Conservation (phyloP, 1,140 invertebrate species). For the Drosophila insularis region DNA sequence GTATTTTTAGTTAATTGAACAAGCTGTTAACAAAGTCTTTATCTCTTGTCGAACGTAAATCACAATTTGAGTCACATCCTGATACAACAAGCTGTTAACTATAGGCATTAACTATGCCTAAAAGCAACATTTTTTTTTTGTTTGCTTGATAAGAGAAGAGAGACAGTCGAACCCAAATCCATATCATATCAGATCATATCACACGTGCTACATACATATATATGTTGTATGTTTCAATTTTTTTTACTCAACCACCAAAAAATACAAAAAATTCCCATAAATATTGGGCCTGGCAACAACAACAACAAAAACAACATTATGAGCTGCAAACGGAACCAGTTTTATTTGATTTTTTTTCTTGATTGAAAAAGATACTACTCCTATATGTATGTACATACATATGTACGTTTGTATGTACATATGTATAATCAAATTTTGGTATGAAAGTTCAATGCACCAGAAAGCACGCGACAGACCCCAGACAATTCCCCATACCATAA, state of each 20-base stretch:
- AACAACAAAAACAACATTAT: no score
- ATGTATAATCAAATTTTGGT: conserved; percentile 9
- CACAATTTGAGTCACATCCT: conserved; percentile 8
- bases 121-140: no score
- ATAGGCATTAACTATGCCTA: background rate
- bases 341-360: background rate
- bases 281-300: background rate
- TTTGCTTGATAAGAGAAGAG: background rate
- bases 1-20: conserved; percentile 3
- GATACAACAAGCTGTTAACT: conserved; percentile 17
- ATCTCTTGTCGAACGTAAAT: conserved; percentile 5
- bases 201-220: background rate
- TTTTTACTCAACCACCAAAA: background rate
- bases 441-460: conserved; percentile 48
- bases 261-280: background rate
- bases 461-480: conserved; percentile 48
- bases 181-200: background rate
- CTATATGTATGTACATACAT: background rate
- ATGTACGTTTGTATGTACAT: background rate
- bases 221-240: background rate
- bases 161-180: background rate
- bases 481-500: conserved; percentile 18
- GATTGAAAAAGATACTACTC: background rate
- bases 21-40: conserved; percentile 41
- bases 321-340: background rate